These are phyloP conservation scores for Rhopalosiphum nymphaeae DNA, from an alignment of 2,888 invertebrate species.

Conservation along the genomic window DNA sequence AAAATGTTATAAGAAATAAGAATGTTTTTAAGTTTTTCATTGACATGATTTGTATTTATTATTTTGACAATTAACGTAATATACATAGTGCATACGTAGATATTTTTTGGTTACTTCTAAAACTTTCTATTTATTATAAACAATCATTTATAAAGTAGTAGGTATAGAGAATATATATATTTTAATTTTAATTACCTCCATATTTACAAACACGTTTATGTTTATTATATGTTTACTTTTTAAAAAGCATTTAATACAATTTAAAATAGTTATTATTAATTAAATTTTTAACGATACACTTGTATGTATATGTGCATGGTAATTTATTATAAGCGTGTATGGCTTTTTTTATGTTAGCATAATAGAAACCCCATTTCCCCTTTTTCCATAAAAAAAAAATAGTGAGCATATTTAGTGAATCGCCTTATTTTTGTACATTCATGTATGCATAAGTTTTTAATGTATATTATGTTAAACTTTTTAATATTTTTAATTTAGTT, in stretches of 20 bases:
- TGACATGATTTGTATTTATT: neutral
- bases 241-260: constrained; percentile 24
- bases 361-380: neutral
- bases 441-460: neutral
- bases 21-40: neutral
- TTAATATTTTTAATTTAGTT: constrained; percentile 28
- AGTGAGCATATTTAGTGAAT: neutral
- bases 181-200: neutral
- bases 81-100: neutral
- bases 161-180: neutral
- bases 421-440: neutral
- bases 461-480: constrained; percentile 24
- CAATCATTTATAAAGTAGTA: neutral
- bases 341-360: constrained; percentile 20
- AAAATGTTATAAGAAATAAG: neutral
- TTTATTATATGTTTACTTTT: neutral
- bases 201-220: neutral
- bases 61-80: neutral
- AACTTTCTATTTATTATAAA: neutral
- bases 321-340: constrained; percentile 18
- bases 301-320: neutral
- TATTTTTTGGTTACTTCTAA: neutral
- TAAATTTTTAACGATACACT: neutral
- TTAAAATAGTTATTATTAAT: constrained; percentile 27
- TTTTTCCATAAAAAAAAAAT: neutral